Conservation (phyloP, 2,888 invertebrate genomes). For the Pseudococcus viburni region DNA sequence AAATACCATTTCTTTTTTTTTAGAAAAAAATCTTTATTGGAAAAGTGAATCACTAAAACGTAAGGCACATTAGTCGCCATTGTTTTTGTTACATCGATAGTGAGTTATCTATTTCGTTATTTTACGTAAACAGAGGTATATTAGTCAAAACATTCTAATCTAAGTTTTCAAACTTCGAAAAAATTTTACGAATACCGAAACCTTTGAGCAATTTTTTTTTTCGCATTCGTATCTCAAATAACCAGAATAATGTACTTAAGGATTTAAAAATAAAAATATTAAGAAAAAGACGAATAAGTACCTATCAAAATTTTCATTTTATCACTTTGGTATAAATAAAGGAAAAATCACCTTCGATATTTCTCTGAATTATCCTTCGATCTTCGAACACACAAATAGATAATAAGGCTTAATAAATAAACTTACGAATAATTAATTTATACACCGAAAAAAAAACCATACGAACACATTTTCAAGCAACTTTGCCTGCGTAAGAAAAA, state of each 20-base stretch:
- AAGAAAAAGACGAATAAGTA: conserved; percentile 39
- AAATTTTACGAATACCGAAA: neutral
- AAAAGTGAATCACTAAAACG: conserved; percentile 45
- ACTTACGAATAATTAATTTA: conserved; percentile 8
- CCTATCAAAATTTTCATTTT: neutral
- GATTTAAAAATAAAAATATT: neutral
- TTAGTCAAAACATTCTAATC: conserved; percentile 25
- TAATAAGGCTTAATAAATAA: neutral
- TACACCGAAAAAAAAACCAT: neutral
- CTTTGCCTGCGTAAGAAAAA: conserved; percentile 9
- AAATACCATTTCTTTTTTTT: neutral
- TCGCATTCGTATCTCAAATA: neutral
- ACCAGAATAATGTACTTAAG: neutral
- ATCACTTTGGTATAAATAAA: conserved; percentile 17
- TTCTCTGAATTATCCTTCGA: neutral
- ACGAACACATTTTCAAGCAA: conserved; percentile 36
- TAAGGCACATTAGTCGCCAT: conserved; percentile 52
- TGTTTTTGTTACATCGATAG: conserved; percentile 29
- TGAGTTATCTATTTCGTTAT: conserved; percentile 40
- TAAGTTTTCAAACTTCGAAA: neutral
- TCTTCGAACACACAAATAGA: neutral
- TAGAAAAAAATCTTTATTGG: conserved; percentile 32
- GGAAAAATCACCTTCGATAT: neutral
- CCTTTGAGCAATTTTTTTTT: neutral
- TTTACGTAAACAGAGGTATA: conserved; percentile 30